A percentile compares a stretch with the other conserved stretches of the same genome.
These are phyloP conservation scores for Drosophila sp. DNA, from an alignment of 1,140 invertebrate species.

Conservation along the genomic window DNA sequence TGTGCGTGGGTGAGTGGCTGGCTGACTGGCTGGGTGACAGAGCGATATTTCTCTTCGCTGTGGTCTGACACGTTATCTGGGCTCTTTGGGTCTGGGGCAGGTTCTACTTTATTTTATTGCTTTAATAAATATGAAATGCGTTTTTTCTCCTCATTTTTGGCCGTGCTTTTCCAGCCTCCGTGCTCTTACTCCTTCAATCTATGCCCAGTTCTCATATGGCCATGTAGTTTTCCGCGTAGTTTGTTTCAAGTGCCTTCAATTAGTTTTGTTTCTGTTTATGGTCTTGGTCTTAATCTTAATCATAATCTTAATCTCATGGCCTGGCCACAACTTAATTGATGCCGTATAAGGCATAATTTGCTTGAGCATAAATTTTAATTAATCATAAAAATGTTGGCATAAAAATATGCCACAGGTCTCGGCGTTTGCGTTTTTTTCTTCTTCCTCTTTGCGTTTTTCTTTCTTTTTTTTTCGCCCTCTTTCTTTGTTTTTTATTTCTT, in stretches of 20 bases:
- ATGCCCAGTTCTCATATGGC: slow-evolving; percentile 4
- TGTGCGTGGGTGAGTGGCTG: slow-evolving; percentile 37
- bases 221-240: slow-evolving; percentile 52
- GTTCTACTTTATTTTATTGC: slow-evolving; percentile 78
- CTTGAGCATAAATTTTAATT: slow-evolving; percentile 75
- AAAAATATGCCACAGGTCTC: slow-evolving; percentile 65
- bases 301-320: slow-evolving; percentile 50
- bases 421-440: slow-evolving; percentile 30
- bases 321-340: slow-evolving; percentile 62
- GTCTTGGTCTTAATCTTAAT: slow-evolving; percentile 55
- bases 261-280: slow-evolving; percentile 47
- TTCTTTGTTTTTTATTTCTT: neutral
- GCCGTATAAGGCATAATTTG: slow-evolving; percentile 38
- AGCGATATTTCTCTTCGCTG: slow-evolving; percentile 63
- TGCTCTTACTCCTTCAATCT: neutral
- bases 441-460: slow-evolving; percentile 37
- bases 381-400: slow-evolving; percentile 75
- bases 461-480: slow-evolving; percentile 5
- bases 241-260: slow-evolving; percentile 42
- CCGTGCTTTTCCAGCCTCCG: neutral
- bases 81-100: slow-evolving; percentile 18
- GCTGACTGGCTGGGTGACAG: slow-evolving; percentile 62
- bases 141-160: slow-evolving; percentile 21
- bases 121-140: slow-evolving; percentile 81
- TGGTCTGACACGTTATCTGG: slow-evolving; percentile 65